Conservation (phyloP, 1,140 invertebrate genomes). For the Papilio polyxenes region DNA sequence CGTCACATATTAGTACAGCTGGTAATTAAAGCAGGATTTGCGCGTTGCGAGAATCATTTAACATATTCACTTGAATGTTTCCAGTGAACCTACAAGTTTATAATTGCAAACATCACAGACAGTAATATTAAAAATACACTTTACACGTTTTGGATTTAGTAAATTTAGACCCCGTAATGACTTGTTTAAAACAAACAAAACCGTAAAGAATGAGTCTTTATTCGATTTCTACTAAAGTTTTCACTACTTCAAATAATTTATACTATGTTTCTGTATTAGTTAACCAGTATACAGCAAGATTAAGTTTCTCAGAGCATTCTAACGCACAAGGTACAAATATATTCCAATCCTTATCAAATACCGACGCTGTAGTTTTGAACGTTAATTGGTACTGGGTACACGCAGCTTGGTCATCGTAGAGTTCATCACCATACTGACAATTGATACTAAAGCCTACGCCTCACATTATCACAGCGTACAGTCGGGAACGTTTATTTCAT, state of each 20-base stretch:
- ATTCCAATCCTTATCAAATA: slow-evolving; percentile 27
- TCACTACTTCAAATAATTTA: too few species aligned
- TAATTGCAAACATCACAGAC: background rate
- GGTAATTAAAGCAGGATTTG: slow-evolving; percentile 35
- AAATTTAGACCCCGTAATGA: too few species aligned
- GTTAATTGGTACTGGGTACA: slow-evolving; percentile 24
- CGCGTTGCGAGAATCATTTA: slow-evolving; percentile 14
- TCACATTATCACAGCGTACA: background rate
- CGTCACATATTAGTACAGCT: slow-evolving; percentile 36
- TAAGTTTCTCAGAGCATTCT: background rate
- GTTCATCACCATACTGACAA: slow-evolving; percentile 25
- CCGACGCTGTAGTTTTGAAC: background rate
- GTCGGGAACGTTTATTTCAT: background rate
- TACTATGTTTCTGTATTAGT: background rate
- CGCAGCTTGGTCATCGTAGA: slow-evolving; percentile 11
- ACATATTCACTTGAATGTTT: slow-evolving; percentile 12
- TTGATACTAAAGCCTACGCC: background rate
- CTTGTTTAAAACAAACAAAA: too few species aligned
- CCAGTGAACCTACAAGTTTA: background rate
- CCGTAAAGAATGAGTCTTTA: too few species aligned
- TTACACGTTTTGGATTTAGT: background rate
- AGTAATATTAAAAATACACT: background rate
- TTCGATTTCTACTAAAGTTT: too few species aligned
- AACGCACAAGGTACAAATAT: background rate
- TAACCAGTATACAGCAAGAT: slow-evolving; percentile 1